Conservation (phyloP, 1,140 invertebrate species). For the Drosophila ogumai region DNA sequence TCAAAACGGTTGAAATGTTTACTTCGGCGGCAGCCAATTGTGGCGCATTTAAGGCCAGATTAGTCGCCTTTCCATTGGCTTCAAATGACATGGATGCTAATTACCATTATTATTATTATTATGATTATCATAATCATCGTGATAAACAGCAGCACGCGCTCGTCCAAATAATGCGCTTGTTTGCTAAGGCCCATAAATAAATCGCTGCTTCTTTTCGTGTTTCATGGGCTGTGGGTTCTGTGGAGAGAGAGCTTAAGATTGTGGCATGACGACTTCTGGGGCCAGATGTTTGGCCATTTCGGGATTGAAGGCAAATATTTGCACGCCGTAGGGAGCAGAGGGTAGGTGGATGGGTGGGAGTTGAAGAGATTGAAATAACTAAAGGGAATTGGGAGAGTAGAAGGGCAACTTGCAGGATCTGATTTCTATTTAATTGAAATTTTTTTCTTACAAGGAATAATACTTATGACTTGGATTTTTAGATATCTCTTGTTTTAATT, state of each 20-base stretch:
- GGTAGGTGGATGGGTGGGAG: background rate
- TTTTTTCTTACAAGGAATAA: background rate
- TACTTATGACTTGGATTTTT: too few relatives aligned
- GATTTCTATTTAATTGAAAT: conserved; percentile 30
- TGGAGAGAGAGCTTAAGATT: conserved; percentile 44
- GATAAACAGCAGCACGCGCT: conserved; percentile 54
- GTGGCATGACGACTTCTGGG: conserved; percentile 50
- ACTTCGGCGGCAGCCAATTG: conserved; percentile 63
- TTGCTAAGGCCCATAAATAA: conserved; percentile 75
- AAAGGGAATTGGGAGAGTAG: too few relatives aligned
- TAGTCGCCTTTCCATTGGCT: conserved; percentile 53
- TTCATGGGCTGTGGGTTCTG: background rate
- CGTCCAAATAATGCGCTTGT: conserved; percentile 78
- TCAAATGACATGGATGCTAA: conserved; percentile 36
- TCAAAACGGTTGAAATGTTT: conserved; percentile 56
- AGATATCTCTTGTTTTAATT: too few relatives aligned
- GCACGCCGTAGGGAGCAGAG: conserved; percentile 1
- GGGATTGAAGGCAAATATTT: conserved; percentile 69
- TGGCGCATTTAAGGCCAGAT: conserved; percentile 71
- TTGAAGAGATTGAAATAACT: background rate
- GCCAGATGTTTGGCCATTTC: conserved; percentile 53
- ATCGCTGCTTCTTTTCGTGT: conserved; percentile 50
- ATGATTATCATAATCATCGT: conserved; percentile 39
- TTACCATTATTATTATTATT: conserved; percentile 13
- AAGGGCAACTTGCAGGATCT: background rate